Evolutionary conservation across 1,140 invertebrate species (phyloP).

Genomic region (Diorhabda carinulata): DNA sequence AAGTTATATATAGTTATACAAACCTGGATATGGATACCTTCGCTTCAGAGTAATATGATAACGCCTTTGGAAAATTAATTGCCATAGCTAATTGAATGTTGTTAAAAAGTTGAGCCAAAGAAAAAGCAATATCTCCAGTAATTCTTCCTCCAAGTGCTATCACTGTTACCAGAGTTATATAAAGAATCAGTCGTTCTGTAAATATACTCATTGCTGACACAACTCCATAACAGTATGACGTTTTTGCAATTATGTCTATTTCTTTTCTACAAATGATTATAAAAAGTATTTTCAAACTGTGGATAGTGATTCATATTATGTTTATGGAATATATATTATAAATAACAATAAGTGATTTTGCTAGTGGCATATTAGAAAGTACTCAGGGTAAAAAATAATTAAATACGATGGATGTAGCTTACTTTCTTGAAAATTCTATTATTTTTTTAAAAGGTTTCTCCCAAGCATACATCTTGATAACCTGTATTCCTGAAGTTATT

Average conservation of each 20-base stretch:
- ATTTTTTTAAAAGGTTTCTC: conserved; percentile 69
- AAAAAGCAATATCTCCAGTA: conserved; percentile 68
- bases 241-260: conserved; percentile 61
- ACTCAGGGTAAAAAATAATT: not conserved
- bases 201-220: conserved; percentile 66
- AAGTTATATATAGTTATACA: not conserved
- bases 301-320: too few relatives aligned
- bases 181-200: conserved; percentile 68
- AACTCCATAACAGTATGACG: conserved; percentile 66
- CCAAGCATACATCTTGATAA: conserved; percentile 84
- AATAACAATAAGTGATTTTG: too few relatives aligned
- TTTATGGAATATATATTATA: too few relatives aligned
- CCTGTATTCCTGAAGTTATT: conserved; percentile 66
- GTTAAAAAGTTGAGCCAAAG: conserved; percentile 70
- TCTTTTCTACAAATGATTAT: conserved; percentile 48
- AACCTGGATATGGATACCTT: conserved; percentile 59
- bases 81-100: conserved; percentile 68
- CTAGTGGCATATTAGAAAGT: too few relatives aligned
- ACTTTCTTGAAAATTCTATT: conserved; percentile 56
- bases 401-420: not conserved
- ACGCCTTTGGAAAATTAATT: conserved; percentile 62
- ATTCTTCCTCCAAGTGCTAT: conserved; percentile 62
- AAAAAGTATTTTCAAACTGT: not conserved
- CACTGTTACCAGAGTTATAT: conserved; percentile 66
- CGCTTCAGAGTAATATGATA: conserved; percentile 49